Percentiles rank a stretch among this genome's conserved stretches.
phyloP scores from a whole-genome alignment of 2,888 invertebrate species.

The Hyalella azteca region DNA sequence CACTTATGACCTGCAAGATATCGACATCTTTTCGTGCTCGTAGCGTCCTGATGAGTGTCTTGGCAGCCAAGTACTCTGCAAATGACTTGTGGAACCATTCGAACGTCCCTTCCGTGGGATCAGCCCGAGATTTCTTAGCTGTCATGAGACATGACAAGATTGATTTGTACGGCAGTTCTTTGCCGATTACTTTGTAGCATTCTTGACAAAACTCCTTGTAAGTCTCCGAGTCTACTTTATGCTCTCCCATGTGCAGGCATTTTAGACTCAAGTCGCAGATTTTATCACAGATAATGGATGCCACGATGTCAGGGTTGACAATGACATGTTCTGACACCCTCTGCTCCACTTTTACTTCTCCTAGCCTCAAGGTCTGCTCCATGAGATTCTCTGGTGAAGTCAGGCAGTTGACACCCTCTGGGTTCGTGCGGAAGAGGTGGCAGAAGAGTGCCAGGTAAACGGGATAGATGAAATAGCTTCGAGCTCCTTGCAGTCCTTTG shows the following conservation, averaged over 20 bases:
- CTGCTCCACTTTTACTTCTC: not conserved
- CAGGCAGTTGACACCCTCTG: not conserved
- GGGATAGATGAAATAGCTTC: slow-evolving; percentile 2
- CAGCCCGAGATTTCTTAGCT: not conserved
- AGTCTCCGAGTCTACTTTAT: not conserved
- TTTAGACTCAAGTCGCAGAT: not conserved
- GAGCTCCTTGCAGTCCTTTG: not conserved
- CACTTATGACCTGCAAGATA: not conserved
- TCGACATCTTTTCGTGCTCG: not conserved
- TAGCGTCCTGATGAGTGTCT: not conserved
- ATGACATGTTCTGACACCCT: not conserved
- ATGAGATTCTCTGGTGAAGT: not conserved
- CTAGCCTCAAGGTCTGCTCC: not conserved
- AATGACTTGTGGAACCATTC: slow-evolving; percentile 24
- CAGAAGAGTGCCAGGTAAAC: slow-evolving; percentile 2
- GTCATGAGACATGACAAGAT: not conserved
- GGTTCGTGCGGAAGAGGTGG: slow-evolving; percentile 11
- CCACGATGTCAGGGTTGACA: not conserved
- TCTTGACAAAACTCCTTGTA: slow-evolving; percentile 1
- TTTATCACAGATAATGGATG: not conserved
- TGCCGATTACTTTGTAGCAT: not conserved
- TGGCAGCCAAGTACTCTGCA: not conserved
- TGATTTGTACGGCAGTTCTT: not conserved
- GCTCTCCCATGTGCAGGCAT: not conserved
- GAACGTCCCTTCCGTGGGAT: not conserved